A percentile compares a stretch with the other conserved stretches of the same genome.
Conservation (phyloP, 2,113 vertebrate genomes). For the Oreochromis tanganicae region DNA sequence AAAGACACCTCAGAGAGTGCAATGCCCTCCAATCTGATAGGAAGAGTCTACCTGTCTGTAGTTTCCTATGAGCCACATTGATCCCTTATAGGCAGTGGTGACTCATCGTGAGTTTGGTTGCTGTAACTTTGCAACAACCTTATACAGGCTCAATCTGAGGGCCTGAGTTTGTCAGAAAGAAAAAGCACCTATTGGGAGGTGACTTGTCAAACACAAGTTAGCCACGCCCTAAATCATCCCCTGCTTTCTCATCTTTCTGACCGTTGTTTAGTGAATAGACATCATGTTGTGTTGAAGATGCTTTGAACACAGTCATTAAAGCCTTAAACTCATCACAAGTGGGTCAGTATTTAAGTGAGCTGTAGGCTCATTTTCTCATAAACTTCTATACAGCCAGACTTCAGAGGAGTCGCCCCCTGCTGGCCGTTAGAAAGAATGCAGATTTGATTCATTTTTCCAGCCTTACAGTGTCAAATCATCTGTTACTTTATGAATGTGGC, state of each 20-base stretch:
- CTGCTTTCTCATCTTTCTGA: not conserved
- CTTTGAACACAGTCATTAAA: not conserved
- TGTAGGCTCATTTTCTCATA: not conserved
- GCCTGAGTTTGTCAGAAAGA: not conserved
- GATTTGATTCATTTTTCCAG: not conserved
- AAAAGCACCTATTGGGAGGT: not conserved
- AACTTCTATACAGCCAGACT: not conserved
- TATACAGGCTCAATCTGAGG: not conserved
- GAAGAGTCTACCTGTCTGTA: not conserved
- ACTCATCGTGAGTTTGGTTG: not conserved
- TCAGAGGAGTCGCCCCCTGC: not conserved
- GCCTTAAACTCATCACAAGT: not conserved
- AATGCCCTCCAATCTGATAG: not conserved
- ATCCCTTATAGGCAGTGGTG: not conserved
- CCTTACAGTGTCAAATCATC: not conserved
- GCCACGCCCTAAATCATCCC: not conserved
- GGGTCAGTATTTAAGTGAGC: not conserved
- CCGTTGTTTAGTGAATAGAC: not conserved
- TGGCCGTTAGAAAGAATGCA: not conserved
- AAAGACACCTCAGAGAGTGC: not conserved
- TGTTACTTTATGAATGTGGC: not conserved
- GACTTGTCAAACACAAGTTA: not conserved
- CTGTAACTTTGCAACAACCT: not conserved
- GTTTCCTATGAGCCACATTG: not conserved
- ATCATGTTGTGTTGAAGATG: not conserved